Percentiles rank a stretch among this genome's conserved stretches.
Conservation (phyloP, 2,888 invertebrate species). For the Acholoe squamosa region DNA sequence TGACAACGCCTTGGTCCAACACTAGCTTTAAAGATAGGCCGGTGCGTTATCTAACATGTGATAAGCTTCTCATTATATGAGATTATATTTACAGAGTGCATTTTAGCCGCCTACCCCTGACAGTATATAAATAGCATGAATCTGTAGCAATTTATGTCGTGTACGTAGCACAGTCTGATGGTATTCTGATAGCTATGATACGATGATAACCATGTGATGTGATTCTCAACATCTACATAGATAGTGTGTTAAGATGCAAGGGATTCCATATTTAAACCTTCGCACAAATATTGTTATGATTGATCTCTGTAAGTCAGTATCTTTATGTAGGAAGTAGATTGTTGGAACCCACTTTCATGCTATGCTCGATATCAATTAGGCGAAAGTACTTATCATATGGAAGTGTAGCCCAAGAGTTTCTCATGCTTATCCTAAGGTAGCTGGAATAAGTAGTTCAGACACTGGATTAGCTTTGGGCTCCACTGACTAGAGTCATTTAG, state of each 20-base stretch:
- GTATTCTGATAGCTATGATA: neutral
- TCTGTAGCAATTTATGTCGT: constrained; percentile 8
- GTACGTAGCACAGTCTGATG: neutral
- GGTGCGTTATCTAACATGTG: constrained; percentile 19
- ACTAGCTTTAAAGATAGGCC: neutral
- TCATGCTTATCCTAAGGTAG: neutral
- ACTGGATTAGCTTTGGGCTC: neutral
- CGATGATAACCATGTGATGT: neutral
- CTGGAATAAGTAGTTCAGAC: neutral
- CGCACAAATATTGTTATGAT: constrained; percentile 37
- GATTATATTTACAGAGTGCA: constrained; percentile 43
- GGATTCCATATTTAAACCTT: constrained; percentile 10
- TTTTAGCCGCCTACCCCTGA: neutral
- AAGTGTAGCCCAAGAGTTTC: neutral
- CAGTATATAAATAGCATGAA: neutral
- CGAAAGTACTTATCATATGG: neutral
- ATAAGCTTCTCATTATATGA: constrained; percentile 27
- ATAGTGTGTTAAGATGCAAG: constrained; percentile 4
- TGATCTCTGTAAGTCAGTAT: constrained; percentile 50
- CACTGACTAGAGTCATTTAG: neutral
- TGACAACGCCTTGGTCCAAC: neutral
- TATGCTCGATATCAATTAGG: neutral
- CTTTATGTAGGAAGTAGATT: neutral
- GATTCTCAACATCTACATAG: constrained; percentile 20
- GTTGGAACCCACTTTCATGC: neutral